Evolutionary conservation across 2,888 invertebrate genomes (phyloP).

Genomic region (Nycteola revayana): DNA sequence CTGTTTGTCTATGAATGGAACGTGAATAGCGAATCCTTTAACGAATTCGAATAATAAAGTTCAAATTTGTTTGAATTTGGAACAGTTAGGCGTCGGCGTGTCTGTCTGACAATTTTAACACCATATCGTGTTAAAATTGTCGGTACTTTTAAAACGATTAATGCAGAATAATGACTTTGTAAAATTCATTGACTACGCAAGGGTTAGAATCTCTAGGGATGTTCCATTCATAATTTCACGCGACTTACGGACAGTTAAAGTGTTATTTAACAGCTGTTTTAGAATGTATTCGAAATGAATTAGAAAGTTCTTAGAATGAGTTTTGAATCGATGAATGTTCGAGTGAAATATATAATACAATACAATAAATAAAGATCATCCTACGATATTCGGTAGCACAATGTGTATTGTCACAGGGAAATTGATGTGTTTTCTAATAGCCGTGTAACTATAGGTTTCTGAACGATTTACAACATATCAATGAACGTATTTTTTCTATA

Average conservation of each 20-base stretch:
- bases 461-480: background rate
- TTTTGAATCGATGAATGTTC: constrained; percentile 1
- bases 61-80: constrained; percentile 23
- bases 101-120: constrained; percentile 40
- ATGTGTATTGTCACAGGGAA: constrained; percentile 1
- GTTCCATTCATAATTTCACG: constrained; percentile 53
- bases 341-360: background rate
- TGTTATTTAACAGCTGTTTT: constrained; percentile 41
- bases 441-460: background rate
- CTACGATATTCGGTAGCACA: constrained; percentile 1
- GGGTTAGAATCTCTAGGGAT: constrained; percentile 31
- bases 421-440: constrained; percentile 6
- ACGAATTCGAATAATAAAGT: constrained; percentile 24
- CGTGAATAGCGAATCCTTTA: constrained; percentile 25
- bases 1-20: constrained; percentile 54
- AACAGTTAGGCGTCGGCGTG: constrained; percentile 50
- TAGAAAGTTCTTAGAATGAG: constrained; percentile 6
- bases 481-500: constrained; percentile 13
- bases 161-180: constrained; percentile 46
- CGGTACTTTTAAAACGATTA: constrained; percentile 40
- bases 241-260: constrained; percentile 48
- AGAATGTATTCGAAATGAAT: constrained; percentile 14
- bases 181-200: constrained; percentile 45
- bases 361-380: background rate
- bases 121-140: constrained; percentile 30